Base-by-base conservation (phyloP, 2,113 vertebrate genomes). In the Anas platyrhynchos region DNA sequence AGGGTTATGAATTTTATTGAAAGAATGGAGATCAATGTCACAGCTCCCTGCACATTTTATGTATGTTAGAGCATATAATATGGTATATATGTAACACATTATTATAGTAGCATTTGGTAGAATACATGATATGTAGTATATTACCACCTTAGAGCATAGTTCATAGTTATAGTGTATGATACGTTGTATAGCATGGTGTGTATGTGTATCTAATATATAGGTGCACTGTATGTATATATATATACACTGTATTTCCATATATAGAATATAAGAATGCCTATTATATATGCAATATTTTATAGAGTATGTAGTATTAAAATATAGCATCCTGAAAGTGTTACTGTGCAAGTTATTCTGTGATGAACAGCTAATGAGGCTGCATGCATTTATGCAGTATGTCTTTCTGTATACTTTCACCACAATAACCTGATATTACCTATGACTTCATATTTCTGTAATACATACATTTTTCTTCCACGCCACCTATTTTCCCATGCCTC, bases 401-500 rank as follows among this genome's bases (percentile, higher is more conserved):
- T 88, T n/a, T 36, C 44, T 32, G 8, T 43, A 31, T 29, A 44
- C 15, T 66, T 89, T 71, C 74, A 78, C 23, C 54, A 23, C n/a
- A 34, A 52, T 62, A 84, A 62, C 32, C 15, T 44, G 34, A 91
- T 69, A 74, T 87, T 78, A 58, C n/a, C 50, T 50, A 6, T 34
- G 43, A 73, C 44, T 88, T 91, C 34, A 77, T 41, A 65, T 18
- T 91, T 83, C 59, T 89, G 44, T 65, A 66, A 41, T 52, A 89
- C 21, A 63, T 63, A 43, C 68, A 38, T 32, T 54, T 91, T 93
- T 86, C 22, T 84, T 78, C 44, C 36, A 58, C 29, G 26, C 27
- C 59, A 86, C 55, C 81, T 62, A 52, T 81, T 93, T 89, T 89
- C 69, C 65, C 69, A 74, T 91, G 88, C 78, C 34, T 86, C 59